A percentile compares a stretch with the other conserved stretches of the same genome.
Evolutionary conservation across 2,888 invertebrate genomes (phyloP).

Genomic region (Heliconius erato): DNA sequence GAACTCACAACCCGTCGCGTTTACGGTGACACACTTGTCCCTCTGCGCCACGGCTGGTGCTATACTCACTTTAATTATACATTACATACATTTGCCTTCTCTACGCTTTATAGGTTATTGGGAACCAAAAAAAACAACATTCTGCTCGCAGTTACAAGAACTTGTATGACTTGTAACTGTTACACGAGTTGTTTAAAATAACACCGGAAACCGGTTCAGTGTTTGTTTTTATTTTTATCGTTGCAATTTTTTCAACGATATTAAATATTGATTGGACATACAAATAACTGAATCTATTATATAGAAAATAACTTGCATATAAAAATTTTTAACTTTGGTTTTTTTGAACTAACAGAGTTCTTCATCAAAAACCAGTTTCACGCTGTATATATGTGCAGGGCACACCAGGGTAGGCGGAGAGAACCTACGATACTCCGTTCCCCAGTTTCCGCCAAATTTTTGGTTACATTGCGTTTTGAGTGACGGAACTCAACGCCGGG

Average conservation of each 20-base stretch:
- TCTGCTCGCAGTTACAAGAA: not conserved
- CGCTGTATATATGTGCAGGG: no score
- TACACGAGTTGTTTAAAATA: slow-evolving; percentile 1
- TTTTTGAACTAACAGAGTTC: no score
- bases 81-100: not conserved
- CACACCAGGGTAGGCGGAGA: no score
- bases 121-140: not conserved
- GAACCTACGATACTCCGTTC: no score
- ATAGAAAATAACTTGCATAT: not conserved
- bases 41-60: no score
- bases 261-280: not conserved
- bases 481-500: no score
- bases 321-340: no score
- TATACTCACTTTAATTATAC: no score
- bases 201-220: not conserved
- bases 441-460: no score
- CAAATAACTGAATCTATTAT: not conserved
- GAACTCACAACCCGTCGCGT: not conserved
- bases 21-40: not conserved
- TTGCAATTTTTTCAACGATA: not conserved
- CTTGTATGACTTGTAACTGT: slow-evolving; percentile 8
- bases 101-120: not conserved
- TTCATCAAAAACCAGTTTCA: no score
- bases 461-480: no score
- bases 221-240: slow-evolving; percentile 8